Conservation (phyloP, 2,113 vertebrate genomes). For the Mirounga angustirostris region DNA sequence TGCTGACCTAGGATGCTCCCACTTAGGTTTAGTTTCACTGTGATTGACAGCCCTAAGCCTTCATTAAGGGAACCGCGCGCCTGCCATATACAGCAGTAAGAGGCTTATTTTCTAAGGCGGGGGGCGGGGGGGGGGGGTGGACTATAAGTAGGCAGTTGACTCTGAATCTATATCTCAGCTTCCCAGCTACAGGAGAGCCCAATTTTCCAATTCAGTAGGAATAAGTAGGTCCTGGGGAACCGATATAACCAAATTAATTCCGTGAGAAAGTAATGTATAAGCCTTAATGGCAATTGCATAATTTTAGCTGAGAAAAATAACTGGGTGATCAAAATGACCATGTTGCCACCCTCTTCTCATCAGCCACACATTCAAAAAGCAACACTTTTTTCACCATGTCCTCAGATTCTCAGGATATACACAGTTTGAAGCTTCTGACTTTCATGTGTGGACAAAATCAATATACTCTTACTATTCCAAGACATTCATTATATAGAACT, state of each 20-base stretch:
- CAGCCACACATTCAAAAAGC: neutral
- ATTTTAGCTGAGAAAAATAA: conserved; percentile 57
- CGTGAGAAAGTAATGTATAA: conserved; percentile 37
- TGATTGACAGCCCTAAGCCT: conserved; percentile 42
- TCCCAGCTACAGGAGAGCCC: neutral
- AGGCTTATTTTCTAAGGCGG: neutral
- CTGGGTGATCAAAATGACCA: neutral
- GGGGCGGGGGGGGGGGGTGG: neutral
- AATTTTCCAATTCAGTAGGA: conserved; percentile 47
- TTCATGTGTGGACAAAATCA: neutral
- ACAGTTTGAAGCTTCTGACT: neutral
- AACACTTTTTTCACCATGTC: neutral
- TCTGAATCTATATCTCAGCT: neutral
- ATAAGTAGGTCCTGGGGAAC: conserved; percentile 42
- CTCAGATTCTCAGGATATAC: neutral
- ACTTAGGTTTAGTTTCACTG: neutral
- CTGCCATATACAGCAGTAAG: neutral
- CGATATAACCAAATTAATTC: conserved; percentile 62
- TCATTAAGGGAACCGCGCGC: neutral
- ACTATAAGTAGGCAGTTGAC: neutral
- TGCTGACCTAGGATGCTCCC: conserved; percentile 49
- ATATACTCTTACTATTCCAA: neutral
- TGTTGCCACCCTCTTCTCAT: neutral
- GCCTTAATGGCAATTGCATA: neutral
- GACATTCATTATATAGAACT: neutral